Base-by-base conservation (phyloP, 2,797 vertebrate species). In the Acanthopagrus latus region DNA sequence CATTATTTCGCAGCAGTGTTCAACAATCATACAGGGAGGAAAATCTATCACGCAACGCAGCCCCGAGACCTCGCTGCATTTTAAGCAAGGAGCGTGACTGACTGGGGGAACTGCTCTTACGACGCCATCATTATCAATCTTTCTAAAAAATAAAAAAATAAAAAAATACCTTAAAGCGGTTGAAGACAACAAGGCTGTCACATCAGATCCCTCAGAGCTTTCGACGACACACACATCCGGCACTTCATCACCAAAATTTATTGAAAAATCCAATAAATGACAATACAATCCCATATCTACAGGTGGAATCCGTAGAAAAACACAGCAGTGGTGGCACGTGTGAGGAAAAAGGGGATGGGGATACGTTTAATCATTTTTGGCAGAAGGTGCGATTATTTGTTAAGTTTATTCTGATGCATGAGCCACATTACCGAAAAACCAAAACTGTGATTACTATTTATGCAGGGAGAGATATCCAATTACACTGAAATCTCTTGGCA, bases 391-490 rank as follows among this genome's bases (percentile, higher is more conserved):
- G 62, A 85, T 86, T 88, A 84, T 92, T 87, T 92, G 85, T 91
- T 81, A 66, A 80, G 82, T 88, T 88, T 89, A 84, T 88, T 77
- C 79, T 87, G 84, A 89, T 78, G 82, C 87, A 88, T 82, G 80
- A 89, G 88, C 76, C 83, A 78, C 81, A 88, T 90, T 83, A 88
- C 90, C n/a, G 80, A 90, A 86, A 86, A 90, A 81, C 68, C 85
- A 82, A 86, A 92, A 92, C 89, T 87, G 74, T 86, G 80, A 94
- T 91, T 84, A 87, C 84, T 94, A 87, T 93, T 91, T 91, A 93
- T 94, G 89, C 91, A 90, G 87, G 80, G 78, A 82, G 77, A 80
- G 89, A 91, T 88, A 90, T 94, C 93, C 91, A 94, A 94, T 95
- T 93, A 94, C 82, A 78, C 58, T 81, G 80, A 91, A 92, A 93